Evolutionary conservation across 2,113 vertebrate genomes (phyloP).

Genomic region (Hypocryptadius cinnamomeus): DNA sequence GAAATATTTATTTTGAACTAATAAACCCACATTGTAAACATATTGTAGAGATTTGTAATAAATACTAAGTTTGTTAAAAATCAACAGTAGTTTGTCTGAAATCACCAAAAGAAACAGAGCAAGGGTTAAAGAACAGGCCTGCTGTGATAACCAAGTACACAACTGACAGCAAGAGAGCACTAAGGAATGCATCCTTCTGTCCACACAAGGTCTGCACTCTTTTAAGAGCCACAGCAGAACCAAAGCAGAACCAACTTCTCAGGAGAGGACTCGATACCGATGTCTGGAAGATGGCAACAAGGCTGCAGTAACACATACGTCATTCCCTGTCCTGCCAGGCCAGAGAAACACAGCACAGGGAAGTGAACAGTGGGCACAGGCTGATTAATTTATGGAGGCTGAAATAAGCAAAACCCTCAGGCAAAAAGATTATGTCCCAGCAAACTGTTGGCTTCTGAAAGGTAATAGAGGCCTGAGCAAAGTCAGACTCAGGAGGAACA

Average conservation of each 20-base stretch:
- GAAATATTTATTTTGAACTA: background rate
- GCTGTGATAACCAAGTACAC: background rate
- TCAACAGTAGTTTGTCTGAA: background rate
- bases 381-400: background rate
- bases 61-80: background rate
- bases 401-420: background rate
- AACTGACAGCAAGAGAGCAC: background rate
- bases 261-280: fast-evolving
- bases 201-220: background rate
- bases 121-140: background rate
- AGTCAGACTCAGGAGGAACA: background rate
- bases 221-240: background rate
- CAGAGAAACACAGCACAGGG: background rate
- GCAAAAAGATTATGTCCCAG: background rate
- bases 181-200: background rate
- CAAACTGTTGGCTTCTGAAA: background rate
- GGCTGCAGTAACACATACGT: fast-evolving
- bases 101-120: background rate
- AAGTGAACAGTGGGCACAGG: background rate
- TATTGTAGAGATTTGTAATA: background rate
- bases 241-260: background rate
- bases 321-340: background rate
- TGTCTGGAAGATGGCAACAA: background rate
- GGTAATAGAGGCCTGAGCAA: background rate
- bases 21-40: background rate